A percentile compares a stretch with the other conserved stretches of the same genome.
These are phyloP conservation scores for Brachionus calyciflorus DNA, from an alignment of 1,140 invertebrate genomes.

Conservation along the genomic window DNA sequence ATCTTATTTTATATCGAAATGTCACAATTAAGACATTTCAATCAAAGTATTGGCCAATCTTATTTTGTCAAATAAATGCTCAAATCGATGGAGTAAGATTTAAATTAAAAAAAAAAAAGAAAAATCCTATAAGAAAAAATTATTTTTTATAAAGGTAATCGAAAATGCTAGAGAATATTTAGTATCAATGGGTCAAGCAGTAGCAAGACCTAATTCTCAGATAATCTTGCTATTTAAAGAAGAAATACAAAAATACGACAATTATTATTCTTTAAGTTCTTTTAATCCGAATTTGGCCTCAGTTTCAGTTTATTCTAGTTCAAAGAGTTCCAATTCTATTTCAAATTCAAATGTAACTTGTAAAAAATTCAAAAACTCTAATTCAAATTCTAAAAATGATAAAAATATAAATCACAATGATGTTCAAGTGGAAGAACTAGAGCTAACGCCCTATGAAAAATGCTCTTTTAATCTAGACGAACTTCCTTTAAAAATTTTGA, in stretches of 20 bases:
- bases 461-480: neutral
- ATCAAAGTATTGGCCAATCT: neutral
- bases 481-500: neutral
- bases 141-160: too few species aligned
- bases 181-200: neutral
- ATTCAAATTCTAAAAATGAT: too few species aligned
- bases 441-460: neutral
- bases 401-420: neutral
- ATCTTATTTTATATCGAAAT: neutral
- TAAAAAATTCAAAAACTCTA: too few species aligned
- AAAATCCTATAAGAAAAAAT: too few species aligned
- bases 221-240: neutral
- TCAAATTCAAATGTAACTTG: too few species aligned
- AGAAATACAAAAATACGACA: neutral
- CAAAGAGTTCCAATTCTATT: too few species aligned
- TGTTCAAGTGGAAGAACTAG: neutral
- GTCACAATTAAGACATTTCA: neutral
- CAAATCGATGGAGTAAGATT: neutral
- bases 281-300: neutral
- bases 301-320: too few species aligned
- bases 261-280: neutral
- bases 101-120: neutral
- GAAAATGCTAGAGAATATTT: constrained; percentile 22
- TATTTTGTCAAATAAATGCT: neutral
- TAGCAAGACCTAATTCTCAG: neutral